These are phyloP conservation scores for Lithophane semibrunnea DNA, from an alignment of 2,888 invertebrate species.

Conservation along the genomic window DNA sequence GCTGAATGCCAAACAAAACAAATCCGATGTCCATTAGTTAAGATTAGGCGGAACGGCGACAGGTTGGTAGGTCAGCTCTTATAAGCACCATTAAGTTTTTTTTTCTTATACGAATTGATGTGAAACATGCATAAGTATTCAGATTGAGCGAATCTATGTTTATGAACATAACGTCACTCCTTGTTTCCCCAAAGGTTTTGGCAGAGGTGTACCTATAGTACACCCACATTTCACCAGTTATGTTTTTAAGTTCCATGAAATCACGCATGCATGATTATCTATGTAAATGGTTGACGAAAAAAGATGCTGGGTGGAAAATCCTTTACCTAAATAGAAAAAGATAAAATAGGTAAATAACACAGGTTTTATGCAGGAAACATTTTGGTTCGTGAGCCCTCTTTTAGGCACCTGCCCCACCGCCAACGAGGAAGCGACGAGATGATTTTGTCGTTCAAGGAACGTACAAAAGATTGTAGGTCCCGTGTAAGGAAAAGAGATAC, in stretches of 20 bases:
- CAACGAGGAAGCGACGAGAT: too few species aligned
- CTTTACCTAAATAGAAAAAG: neutral
- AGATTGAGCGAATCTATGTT: neutral
- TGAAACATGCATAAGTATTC: conserved; percentile 13
- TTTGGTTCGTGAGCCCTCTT: neutral
- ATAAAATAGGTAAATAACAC: neutral
- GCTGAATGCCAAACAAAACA: conserved; percentile 51
- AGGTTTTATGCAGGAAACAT: neutral
- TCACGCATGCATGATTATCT: too few species aligned
- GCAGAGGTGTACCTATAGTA: too few species aligned
- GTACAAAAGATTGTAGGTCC: too few species aligned
- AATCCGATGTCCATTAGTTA: conserved; percentile 57
- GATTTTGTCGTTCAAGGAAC: too few species aligned
- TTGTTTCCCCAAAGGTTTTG: too few species aligned
- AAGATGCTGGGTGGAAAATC: neutral
- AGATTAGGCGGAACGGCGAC: conserved; percentile 56
- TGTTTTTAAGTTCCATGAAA: too few species aligned
- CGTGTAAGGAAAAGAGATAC: too few species aligned
- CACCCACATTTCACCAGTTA: too few species aligned
- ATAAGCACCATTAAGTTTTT: conserved; percentile 41
- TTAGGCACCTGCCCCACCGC: too few species aligned
- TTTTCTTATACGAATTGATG: conserved; percentile 20
- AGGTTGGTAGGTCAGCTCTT: conserved; percentile 34
- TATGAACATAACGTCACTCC: too few species aligned
- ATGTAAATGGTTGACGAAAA: neutral